Evolutionary conservation across 2,888 invertebrate genomes (phyloP).

Genomic region (Amblyjoppa fuscipennis): DNA sequence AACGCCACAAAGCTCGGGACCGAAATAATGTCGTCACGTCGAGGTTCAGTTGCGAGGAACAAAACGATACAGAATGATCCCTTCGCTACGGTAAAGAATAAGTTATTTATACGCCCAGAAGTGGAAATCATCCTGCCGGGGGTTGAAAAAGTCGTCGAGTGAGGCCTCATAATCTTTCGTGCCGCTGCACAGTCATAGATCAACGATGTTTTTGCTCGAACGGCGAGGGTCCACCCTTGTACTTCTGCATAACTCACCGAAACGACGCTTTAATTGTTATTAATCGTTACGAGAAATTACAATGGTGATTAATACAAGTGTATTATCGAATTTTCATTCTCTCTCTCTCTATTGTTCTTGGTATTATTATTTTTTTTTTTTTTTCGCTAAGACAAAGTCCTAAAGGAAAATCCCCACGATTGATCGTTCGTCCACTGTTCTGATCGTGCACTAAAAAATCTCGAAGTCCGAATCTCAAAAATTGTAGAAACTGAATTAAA

Average conservation of each 20-base stretch:
- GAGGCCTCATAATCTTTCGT: conserved; percentile 70
- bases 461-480: no score
- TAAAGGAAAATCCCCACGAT: no score
- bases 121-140: conserved; percentile 39
- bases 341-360: neutral
- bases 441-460: no score
- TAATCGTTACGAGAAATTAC: conserved; percentile 50
- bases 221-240: conserved; percentile 77
- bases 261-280: conserved; percentile 66
- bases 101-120: conserved; percentile 25
- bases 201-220: conserved; percentile 83
- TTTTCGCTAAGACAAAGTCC: no score
- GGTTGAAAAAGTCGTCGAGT: conserved; percentile 60
- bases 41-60: conserved; percentile 64
- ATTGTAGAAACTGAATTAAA: no score
- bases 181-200: conserved; percentile 78
- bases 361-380: neutral
- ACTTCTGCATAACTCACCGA: conserved; percentile 39
- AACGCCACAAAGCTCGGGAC: neutral
- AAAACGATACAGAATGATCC: conserved; percentile 54
- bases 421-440: no score
- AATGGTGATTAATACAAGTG: conserved; percentile 6
- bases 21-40: conserved; percentile 65
- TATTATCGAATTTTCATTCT: conserved; percentile 10
- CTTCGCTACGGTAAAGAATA: conserved; percentile 22